Evolutionary conservation across 2,113 vertebrate genomes (phyloP).

Genomic region (Condylura cristata): DNA sequence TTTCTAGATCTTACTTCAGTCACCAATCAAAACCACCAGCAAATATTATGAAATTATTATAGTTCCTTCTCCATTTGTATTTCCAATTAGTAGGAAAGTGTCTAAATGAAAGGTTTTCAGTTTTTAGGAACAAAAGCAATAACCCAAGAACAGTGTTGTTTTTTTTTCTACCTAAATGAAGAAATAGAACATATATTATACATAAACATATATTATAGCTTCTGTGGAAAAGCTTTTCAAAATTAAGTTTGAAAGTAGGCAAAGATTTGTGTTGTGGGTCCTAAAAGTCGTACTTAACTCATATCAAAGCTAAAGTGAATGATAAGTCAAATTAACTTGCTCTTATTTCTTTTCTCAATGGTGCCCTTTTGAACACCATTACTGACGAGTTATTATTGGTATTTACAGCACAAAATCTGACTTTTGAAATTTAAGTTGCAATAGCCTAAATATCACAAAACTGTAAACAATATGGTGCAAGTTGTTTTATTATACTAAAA

Average conservation of each 20-base stretch:
- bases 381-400: neutral
- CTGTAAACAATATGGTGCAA: neutral
- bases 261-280: neutral
- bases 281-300: slow-evolving; percentile 22
- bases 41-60: slow-evolving; percentile 32
- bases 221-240: slow-evolving; percentile 24
- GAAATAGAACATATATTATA: neutral
- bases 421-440: slow-evolving; percentile 34
- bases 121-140: slow-evolving; percentile 27
- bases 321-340: slow-evolving; percentile 47
- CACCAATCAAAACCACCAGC: slow-evolving; percentile 20
- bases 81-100: neutral
- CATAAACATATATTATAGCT: neutral
- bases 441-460: slow-evolving; percentile 30
- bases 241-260: slow-evolving; percentile 36
- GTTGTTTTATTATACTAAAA: slow-evolving; percentile 2
- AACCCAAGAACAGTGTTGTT: neutral
- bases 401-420: slow-evolving; percentile 37
- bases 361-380: slow-evolving; percentile 6
- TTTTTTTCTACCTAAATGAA: too few relatives aligned
- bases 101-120: slow-evolving; percentile 20
- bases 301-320: neutral
- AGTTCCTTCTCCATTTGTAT: slow-evolving; percentile 36
- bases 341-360: slow-evolving; percentile 43
- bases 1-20: slow-evolving; percentile 15